phyloP scores from a whole-genome alignment of 2,113 vertebrate genomes.

The Pseudorasbora parva region DNA sequence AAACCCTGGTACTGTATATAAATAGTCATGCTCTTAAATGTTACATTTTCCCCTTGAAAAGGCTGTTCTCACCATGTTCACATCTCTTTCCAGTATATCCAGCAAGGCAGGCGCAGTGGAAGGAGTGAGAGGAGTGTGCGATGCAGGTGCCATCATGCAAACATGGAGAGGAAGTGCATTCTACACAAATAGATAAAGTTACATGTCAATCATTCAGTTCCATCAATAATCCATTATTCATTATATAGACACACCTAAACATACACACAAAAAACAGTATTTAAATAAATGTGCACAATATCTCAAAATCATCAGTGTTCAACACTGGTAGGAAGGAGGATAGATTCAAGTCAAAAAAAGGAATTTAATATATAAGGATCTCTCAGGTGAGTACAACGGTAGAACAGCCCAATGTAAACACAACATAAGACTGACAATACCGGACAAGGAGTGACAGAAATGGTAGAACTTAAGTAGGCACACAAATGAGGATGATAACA shows the following conservation, averaged over 20 bases:
- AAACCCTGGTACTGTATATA: neutral
- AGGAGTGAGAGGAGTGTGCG: conserved; percentile 80
- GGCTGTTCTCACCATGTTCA: conserved; percentile 86
- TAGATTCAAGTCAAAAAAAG: too few relatives aligned
- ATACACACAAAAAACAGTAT: neutral
- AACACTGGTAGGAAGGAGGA: too few relatives aligned
- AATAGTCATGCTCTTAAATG: neutral
- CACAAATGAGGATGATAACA: too few relatives aligned
- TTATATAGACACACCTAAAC: neutral
- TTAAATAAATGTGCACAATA: neutral
- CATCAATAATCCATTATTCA: neutral
- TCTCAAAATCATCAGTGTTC: neutral
- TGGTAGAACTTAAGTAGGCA: too few relatives aligned
- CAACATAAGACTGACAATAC: too few relatives aligned
- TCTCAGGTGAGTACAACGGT: too few relatives aligned
- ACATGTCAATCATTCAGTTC: neutral
- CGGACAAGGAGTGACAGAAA: too few relatives aligned
- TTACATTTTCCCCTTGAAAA: neutral
- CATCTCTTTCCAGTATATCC: conserved; percentile 91
- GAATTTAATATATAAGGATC: too few relatives aligned
- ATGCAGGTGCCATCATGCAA: conserved; percentile 92
- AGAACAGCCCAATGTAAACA: too few relatives aligned
- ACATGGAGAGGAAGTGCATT: conserved; percentile 93
- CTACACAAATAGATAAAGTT: conserved; percentile 67
- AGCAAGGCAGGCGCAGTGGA: conserved; percentile 90